Conservation (phyloP, 37 sponge, comb jelly and placozoan genomes). For the Petrosia ficiformis region DNA sequence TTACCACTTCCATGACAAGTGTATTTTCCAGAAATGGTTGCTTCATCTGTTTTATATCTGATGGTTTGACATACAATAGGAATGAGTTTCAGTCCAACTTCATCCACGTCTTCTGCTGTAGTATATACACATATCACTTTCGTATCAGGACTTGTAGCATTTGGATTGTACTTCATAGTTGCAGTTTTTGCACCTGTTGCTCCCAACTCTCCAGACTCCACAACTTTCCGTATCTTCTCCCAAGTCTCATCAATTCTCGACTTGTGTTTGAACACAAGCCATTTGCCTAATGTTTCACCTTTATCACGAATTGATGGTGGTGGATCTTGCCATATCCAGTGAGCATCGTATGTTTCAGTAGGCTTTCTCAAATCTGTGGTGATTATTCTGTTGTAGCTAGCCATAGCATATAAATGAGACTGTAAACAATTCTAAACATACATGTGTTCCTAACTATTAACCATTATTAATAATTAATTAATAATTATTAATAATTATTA, state of each 20-base stretch:
- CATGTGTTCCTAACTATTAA: too few relatives aligned
- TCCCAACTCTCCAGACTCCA: slow-evolving; percentile 8
- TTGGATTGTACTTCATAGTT: slow-evolving; percentile 36
- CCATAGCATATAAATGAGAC: too few relatives aligned
- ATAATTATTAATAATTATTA: too few relatives aligned
- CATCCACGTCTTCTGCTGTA: slow-evolving; percentile 39
- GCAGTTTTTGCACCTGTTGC: slow-evolving; percentile 28
- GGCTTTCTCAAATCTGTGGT: too few relatives aligned
- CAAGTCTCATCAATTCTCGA: slow-evolving; percentile 22
- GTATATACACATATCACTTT: slow-evolving; percentile 62
- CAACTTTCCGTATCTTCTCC: slow-evolving; percentile 8
- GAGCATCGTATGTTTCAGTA: not conserved
- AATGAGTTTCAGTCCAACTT: slow-evolving; percentile 46
- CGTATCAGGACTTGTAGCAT: not conserved
- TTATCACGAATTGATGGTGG: not conserved
- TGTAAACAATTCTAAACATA: too few relatives aligned
- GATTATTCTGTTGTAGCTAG: too few relatives aligned
- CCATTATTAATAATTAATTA: too few relatives aligned
- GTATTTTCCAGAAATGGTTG: slow-evolving; percentile 40
- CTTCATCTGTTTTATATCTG: slow-evolving; percentile 62
- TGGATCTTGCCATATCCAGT: slow-evolving; percentile 7
- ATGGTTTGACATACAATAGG: slow-evolving; percentile 46
- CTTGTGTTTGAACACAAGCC: slow-evolving; percentile 33
- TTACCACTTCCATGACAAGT: slow-evolving; percentile 11
- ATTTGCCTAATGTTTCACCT: slow-evolving; percentile 41